Conservation (phyloP, 2,797 vertebrate species). For the Centroberyx gerrardi region DNA sequence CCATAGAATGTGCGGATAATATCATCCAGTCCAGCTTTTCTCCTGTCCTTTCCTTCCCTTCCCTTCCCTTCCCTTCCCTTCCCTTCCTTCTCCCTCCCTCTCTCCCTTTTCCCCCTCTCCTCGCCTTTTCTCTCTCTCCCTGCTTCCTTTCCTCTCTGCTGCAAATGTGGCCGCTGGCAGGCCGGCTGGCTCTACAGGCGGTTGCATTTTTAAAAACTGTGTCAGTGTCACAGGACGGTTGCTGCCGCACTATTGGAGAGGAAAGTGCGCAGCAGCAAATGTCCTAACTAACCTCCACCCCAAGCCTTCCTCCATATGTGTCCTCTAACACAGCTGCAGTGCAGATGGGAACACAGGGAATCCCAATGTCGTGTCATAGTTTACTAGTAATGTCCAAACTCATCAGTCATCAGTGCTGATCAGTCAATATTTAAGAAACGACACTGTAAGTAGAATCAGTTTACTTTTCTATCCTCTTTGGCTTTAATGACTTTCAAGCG, state of each 20-base stretch:
- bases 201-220: conserved; percentile 72
- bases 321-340: conserved; percentile 6
- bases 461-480: conserved; percentile 4
- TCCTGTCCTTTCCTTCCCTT: conserved; percentile 5
- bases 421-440: not conserved
- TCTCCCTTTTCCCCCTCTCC: not conserved
- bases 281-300: conserved; percentile 3
- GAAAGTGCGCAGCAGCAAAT: conserved; percentile 24
- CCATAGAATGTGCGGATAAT: conserved; percentile 64
- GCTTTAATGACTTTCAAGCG: not conserved
- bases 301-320: not conserved
- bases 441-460: not conserved
- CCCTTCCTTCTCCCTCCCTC: not conserved
- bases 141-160: conserved; percentile 38
- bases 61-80: too few relatives aligned
- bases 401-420: not conserved
- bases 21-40: conserved; percentile 40
- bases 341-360: not conserved
- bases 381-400: not conserved
- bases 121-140: conserved; percentile 14
- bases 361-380: not conserved
- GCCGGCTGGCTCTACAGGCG: conserved; percentile 47
- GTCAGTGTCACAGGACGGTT: conserved; percentile 72
- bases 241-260: conserved; percentile 18
- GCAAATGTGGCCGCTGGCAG: conserved; percentile 48